phyloP scores from a whole-genome alignment of 1,140 invertebrate genomes.

The Leptopilina boulardi region DNA sequence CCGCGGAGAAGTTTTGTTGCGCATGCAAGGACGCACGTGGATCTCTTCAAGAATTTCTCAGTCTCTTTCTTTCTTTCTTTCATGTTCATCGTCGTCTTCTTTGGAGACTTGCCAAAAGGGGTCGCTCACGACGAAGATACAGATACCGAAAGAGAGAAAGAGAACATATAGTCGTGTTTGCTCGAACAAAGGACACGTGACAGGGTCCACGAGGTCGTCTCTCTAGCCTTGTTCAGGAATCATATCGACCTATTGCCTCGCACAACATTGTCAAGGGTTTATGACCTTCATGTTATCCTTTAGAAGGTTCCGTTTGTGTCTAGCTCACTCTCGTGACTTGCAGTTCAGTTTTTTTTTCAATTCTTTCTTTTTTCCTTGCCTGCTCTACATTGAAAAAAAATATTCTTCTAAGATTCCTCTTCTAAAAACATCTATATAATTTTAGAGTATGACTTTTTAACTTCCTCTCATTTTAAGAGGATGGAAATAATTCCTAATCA shows the following conservation, averaged over 20 bases:
- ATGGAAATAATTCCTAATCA: too few species aligned
- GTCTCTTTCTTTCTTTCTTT: conserved; percentile 31
- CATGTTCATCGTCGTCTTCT: too few species aligned
- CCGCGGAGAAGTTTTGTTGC: not conserved
- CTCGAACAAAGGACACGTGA: conserved; percentile 14
- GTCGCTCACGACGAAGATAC: conserved; percentile 35
- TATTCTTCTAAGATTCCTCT: too few species aligned
- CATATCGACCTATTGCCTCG: conserved; percentile 23
- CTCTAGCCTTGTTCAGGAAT: conserved; percentile 4
- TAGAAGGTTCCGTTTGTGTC: not conserved
- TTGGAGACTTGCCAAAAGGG: conserved; percentile 43
- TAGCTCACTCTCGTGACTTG: conserved; percentile 2
- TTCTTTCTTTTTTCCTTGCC: not conserved
- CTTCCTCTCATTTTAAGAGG: too few species aligned
- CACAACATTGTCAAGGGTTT: conserved; percentile 6
- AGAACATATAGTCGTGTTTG: conserved; percentile 1
- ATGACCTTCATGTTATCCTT: not conserved
- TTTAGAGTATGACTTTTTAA: too few species aligned
- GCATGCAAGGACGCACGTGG: conserved; percentile 31
- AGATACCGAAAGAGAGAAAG: conserved; percentile 30
- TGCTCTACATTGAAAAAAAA: not conserved
- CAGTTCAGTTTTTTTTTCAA: not conserved
- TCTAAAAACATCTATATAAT: too few species aligned
- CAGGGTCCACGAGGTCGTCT: conserved; percentile 14
- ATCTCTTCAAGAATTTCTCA: conserved; percentile 28